Evolutionary conservation across 2,888 invertebrate species (phyloP).

Genomic region (Tortricodes alternella): DNA sequence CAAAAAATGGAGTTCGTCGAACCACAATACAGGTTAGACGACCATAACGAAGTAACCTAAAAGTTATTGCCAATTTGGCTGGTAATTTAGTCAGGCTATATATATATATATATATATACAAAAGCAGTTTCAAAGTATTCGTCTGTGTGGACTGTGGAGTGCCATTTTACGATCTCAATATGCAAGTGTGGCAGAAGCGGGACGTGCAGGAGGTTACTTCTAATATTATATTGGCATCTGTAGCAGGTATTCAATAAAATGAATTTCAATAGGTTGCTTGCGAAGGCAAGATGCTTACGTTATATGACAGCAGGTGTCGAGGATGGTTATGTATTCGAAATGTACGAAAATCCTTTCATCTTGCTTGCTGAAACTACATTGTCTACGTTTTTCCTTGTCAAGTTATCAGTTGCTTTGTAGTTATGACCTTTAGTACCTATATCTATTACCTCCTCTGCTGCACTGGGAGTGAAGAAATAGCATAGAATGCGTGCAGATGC

Average conservation of each 20-base stretch:
- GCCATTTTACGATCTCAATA: too few species aligned
- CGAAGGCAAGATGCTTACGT: slow-evolving; percentile 20
- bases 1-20: slow-evolving; percentile 27
- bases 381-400: neutral
- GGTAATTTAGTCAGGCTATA: slow-evolving; percentile 17
- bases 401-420: neutral
- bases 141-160: too few species aligned
- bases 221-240: slow-evolving; percentile 20
- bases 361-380: slow-evolving; percentile 3
- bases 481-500: too few species aligned
- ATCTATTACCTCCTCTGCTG: too few species aligned
- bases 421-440: neutral
- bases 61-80: neutral
- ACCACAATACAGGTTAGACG: slow-evolving; percentile 20
- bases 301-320: slow-evolving; percentile 35
- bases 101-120: too few species aligned
- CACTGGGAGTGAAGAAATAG: too few species aligned
- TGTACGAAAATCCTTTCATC: slow-evolving; percentile 9
- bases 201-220: slow-evolving; percentile 9
- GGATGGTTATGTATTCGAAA: neutral
- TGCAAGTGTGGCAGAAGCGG: neutral
- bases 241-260: slow-evolving; percentile 50
- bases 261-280: slow-evolving; percentile 41
- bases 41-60: slow-evolving; percentile 5
- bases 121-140: slow-evolving; percentile 1